A percentile compares a stretch with the other conserved stretches of the same genome.
phyloP scores from a whole-genome alignment of 2,113 vertebrate species.

The Thymallus thymallus region DNA sequence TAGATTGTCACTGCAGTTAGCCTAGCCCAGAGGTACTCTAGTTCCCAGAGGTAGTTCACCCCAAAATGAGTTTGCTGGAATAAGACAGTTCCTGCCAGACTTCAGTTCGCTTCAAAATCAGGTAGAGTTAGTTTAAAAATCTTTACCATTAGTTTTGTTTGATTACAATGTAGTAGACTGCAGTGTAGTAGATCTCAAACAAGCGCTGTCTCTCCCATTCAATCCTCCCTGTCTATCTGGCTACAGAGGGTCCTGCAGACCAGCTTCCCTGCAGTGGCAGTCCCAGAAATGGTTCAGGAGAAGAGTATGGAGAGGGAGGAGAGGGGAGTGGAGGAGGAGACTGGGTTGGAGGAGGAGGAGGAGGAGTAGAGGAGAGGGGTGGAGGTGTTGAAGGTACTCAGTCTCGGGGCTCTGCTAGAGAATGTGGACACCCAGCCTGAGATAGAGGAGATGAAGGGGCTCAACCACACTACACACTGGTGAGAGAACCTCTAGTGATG shows the following conservation, averaged over 20 bases:
- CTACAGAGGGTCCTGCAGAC: conserved; percentile 83
- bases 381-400: conserved; percentile 56
- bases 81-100: too few species aligned
- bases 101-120: conserved; percentile 15
- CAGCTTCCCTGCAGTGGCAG: conserved; percentile 80
- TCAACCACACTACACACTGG: conserved; percentile 66
- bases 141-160: background rate
- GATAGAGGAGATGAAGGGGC: conserved; percentile 54
- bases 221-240: conserved; percentile 79
- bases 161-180: too few species aligned
- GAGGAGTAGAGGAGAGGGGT: conserved; percentile 51
- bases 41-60: too few species aligned
- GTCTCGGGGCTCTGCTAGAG: conserved; percentile 76
- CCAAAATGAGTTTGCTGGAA: too few species aligned
- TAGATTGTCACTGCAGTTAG: too few species aligned
- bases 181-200: background rate
- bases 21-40: too few species aligned
- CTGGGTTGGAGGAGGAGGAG: conserved; percentile 53
- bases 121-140: too few species aligned
- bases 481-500: conserved; percentile 58
- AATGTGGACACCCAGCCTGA: conserved; percentile 41
- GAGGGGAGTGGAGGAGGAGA: conserved; percentile 68
- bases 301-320: conserved; percentile 43
- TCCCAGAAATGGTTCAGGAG: conserved; percentile 37
- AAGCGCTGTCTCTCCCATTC: background rate